A percentile compares a stretch with the other conserved stretches of the same genome.
phyloP scores from a whole-genome alignment of 2,888 invertebrate species.

The Catonia carolina region DNA sequence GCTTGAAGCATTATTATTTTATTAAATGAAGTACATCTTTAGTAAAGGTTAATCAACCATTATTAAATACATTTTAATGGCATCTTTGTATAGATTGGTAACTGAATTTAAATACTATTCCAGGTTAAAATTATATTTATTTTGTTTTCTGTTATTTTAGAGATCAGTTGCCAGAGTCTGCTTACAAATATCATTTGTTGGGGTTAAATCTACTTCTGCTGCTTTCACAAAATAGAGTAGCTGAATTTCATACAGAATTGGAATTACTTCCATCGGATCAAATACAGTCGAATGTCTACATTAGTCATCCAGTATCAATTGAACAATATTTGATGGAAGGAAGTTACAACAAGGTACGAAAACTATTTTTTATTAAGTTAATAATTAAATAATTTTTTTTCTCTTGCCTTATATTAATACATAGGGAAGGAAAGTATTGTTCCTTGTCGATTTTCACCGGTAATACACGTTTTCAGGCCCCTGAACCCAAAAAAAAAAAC shows the following conservation, averaged over 20 bases:
- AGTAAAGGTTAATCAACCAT: too few relatives aligned
- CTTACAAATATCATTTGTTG: slow-evolving; percentile 88
- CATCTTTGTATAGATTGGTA: too few relatives aligned
- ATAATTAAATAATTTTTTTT: slow-evolving; percentile 11
- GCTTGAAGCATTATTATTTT: too few relatives aligned
- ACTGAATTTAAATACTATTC: too few relatives aligned
- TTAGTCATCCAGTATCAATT: slow-evolving; percentile 87
- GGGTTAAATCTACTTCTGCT: slow-evolving; percentile 91
- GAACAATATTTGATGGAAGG: slow-evolving; percentile 99
- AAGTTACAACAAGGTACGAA: slow-evolving; percentile 89
- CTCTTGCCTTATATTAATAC: too few relatives aligned
- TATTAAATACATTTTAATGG: too few relatives aligned
- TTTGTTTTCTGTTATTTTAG: slow-evolving; percentile 47
- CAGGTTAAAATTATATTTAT: too few relatives aligned
- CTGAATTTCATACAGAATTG: slow-evolving; percentile 97
- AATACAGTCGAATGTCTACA: slow-evolving; percentile 88
- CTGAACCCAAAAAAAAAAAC: too few relatives aligned
- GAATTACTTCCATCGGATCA: slow-evolving; percentile 88
- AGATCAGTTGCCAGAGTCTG: slow-evolving; percentile 78
- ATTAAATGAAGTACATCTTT: too few relatives aligned
- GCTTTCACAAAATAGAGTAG: slow-evolving; percentile 90
- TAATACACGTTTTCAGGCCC: too few relatives aligned
- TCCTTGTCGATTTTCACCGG: too few relatives aligned
- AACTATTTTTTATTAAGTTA: neutral
- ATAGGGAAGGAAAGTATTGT: too few relatives aligned